These are phyloP conservation scores for Euura lappo DNA, from an alignment of 1,140 invertebrate species.

Conservation along the genomic window DNA sequence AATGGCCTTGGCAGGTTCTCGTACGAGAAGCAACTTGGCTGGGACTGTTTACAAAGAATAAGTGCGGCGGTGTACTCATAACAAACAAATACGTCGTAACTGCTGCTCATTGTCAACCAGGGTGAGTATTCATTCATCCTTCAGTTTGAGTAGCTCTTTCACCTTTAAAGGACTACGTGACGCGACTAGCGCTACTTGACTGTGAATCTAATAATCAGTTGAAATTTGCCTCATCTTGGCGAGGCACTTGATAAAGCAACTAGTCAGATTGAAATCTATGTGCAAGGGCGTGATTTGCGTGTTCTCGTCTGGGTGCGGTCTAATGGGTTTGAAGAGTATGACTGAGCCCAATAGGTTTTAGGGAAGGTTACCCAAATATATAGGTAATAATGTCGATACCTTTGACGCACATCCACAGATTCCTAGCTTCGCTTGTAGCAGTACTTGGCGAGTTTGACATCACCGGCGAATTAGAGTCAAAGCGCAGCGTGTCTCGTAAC, in stretches of 20 bases:
- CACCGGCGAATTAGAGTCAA: constrained; percentile 79
- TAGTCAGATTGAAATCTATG: background rate
- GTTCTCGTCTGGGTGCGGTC: background rate
- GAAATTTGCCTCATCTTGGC: too few species aligned
- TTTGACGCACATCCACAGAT: constrained; percentile 62
- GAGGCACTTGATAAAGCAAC: background rate
- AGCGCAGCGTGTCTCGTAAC: constrained; percentile 79
- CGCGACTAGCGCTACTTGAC: background rate
- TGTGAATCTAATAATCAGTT: too few species aligned
- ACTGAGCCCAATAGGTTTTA: background rate
- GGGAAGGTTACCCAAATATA: background rate
- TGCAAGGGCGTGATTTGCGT: background rate
- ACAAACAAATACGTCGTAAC: constrained; percentile 86
- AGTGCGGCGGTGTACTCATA: constrained; percentile 92
- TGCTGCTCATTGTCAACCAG: constrained; percentile 94
- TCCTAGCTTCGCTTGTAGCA: constrained; percentile 86
- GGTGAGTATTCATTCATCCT: constrained; percentile 63
- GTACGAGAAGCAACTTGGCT: constrained; percentile 92
- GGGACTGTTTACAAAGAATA: constrained; percentile 94
- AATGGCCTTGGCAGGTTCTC: constrained; percentile 93
- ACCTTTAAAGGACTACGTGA: background rate
- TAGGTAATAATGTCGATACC: constrained; percentile 7
- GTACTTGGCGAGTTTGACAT: constrained; percentile 92
- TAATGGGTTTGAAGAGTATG: background rate
- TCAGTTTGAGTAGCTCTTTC: constrained; percentile 9